Percentiles rank a stretch among this genome's conserved stretches.
Conservation (phyloP, 2,797 vertebrate genomes). For the Aldrovandia affinis region DNA sequence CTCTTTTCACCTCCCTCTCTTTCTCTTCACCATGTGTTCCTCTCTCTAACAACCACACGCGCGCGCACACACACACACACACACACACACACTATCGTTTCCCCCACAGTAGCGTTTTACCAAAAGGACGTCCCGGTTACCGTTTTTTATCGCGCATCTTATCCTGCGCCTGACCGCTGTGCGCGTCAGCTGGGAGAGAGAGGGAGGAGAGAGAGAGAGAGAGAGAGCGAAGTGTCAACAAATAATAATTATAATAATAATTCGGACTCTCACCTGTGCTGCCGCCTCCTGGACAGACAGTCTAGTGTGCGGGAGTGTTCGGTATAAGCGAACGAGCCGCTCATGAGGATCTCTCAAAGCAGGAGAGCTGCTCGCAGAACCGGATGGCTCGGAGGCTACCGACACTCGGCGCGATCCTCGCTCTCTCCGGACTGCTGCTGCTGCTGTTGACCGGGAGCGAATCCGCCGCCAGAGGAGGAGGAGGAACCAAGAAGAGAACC, state of each 20-base stretch:
- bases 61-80: not conserved
- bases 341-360: conserved; percentile 69
- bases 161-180: not conserved
- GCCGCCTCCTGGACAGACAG: conserved; percentile 81
- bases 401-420: conserved; percentile 64
- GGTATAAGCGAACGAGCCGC: conserved; percentile 75
- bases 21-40: no score
- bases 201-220: no score
- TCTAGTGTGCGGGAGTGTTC: conserved; percentile 62
- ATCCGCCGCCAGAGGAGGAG: no score
- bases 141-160: not conserved
- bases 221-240: not conserved
- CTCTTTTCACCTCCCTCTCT: no score
- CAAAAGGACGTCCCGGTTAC: not conserved
- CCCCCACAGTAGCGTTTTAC: not conserved
- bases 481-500: conserved; percentile 52
- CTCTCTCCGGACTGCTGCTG: no score
- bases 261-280: conserved; percentile 73
- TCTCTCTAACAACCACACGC: not conserved
- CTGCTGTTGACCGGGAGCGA: conserved; percentile 55
- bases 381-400: conserved; percentile 68
- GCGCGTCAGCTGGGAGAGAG: not conserved
- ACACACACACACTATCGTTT: not conserved
- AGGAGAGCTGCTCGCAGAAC: conserved; percentile 61
- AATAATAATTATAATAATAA: conserved; percentile 46